Evolutionary conservation across 2,888 invertebrate genomes (phyloP).

Genomic region (Rotaria sp.): DNA sequence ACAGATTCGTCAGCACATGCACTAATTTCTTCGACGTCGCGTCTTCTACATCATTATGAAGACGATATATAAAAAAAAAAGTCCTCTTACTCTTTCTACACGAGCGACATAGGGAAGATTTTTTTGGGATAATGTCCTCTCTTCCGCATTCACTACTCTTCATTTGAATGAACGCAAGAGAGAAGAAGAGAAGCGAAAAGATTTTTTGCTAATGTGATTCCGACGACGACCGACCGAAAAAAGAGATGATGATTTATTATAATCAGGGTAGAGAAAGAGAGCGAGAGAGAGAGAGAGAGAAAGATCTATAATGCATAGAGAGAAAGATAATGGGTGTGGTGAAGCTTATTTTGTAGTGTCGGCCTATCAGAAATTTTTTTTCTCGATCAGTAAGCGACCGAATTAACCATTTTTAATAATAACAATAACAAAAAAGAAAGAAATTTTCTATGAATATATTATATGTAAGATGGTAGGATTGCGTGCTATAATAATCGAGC

Average conservation of each 20-base stretch:
- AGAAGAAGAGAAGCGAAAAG: slow-evolving; percentile 6
- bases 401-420: background rate
- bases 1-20: background rate
- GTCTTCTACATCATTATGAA: slow-evolving; percentile 4
- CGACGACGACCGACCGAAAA: slow-evolving; percentile 8
- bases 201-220: slow-evolving; percentile 11
- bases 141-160: slow-evolving; percentile 2
- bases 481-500: background rate
- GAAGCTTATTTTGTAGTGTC: background rate
- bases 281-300: background rate
- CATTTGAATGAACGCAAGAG: slow-evolving; percentile 3
- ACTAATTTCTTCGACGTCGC: background rate
- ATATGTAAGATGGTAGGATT: background rate
- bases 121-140: background rate
- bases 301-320: background rate
- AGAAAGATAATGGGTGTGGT: background rate
- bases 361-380: background rate
- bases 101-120: background rate
- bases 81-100: slow-evolving; percentile 5
- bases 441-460: background rate
- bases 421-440: background rate
- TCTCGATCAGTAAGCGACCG: background rate
- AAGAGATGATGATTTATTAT: slow-evolving; percentile 15
- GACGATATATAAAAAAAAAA: background rate
- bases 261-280: background rate